Evolutionary conservation across 2,113 vertebrate species (phyloP), one percentile per base, ranked within the genome.

Genomic region (Epinephelus cyanopodus): DNA sequence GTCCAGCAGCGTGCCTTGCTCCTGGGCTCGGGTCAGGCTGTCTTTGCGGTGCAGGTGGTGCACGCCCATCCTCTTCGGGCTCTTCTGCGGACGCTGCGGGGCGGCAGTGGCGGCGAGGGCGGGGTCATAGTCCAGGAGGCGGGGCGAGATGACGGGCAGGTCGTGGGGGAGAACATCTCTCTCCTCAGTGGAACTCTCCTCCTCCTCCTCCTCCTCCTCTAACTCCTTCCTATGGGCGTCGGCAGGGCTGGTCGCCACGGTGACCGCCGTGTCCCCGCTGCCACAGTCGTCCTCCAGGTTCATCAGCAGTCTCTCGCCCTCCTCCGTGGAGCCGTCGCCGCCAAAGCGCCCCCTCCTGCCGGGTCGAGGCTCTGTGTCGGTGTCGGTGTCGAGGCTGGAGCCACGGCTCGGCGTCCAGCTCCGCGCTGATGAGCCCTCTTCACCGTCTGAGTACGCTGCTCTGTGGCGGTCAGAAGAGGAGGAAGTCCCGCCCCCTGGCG

Each of bases 1-100:
- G 93, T 97, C 97, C 45, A 99, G 96, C 84, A 99, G 94, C 63
- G 97, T 99, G 83, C 98, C 98, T 86, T 99, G 98, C 84, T 99
- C 98, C 94, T 98, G 98, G 50, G 98, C 98, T 62, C 97, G 96
- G 0, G 97, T 99, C 92, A 99, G 94, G 89, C 98, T 99, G 95
- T 99, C 98, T 85, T 99, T 99, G 65, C 98, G 97, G 92, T 97
- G 97, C 29, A 99, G 95, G 81, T 99, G 97, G 89, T 99, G 98
- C 12, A 99, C 97, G 0, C 98, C 98, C 98, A 99, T 99, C 78
- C 98, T 96, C 90, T 99, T 99, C 29, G 98, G 98, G 91, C 97
- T 99, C 87, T 97, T 97, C 87, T 96, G 97, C 0, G 96, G 97
- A 1, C 97, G 96, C 21, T 93, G 84, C 0, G 90, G 70, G 57